These are phyloP conservation scores for Ploceus nigricollis DNA, from an alignment of 2,113 vertebrate genomes.

Conservation along the genomic window DNA sequence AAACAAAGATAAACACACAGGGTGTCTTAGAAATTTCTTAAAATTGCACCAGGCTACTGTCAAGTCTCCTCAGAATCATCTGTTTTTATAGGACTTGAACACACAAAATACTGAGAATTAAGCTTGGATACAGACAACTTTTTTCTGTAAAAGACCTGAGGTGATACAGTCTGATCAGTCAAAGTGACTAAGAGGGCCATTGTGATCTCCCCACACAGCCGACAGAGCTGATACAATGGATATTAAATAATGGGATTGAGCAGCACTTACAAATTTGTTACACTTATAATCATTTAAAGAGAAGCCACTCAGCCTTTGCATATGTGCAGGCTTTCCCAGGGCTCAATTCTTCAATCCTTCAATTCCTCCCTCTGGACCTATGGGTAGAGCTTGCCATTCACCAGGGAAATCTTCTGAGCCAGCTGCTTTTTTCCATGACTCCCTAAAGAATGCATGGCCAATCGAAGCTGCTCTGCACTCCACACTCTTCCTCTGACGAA, in stretches of 20 bases:
- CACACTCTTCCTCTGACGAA: not conserved
- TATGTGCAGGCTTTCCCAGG: not conserved
- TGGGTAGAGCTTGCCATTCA: not conserved
- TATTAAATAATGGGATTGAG: not conserved
- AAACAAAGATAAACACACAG: constrained; percentile 38
- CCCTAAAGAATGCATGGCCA: not conserved
- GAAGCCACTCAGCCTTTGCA: not conserved
- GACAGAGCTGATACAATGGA: not conserved
- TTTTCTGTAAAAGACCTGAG: not conserved
- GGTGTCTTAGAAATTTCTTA: not conserved
- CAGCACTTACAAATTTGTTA: not conserved
- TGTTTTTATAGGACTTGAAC: not conserved
- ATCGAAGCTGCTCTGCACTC: not conserved
- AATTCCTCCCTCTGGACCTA: not conserved
- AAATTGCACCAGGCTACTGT: not conserved
- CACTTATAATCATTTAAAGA: not conserved
- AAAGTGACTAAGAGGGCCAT: not conserved
- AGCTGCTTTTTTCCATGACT: not conserved
- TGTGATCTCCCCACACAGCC: not conserved
- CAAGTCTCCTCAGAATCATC: not conserved
- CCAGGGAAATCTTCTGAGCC: not conserved
- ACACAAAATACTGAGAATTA: not conserved
- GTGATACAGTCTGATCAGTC: not conserved
- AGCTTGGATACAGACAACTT: not conserved
- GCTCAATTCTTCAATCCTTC: not conserved